Percentiles rank a stretch among this genome's conserved stretches.
phyloP scores from a whole-genome alignment of 1,140 invertebrate genomes.

The Euura saliciscinereae region DNA sequence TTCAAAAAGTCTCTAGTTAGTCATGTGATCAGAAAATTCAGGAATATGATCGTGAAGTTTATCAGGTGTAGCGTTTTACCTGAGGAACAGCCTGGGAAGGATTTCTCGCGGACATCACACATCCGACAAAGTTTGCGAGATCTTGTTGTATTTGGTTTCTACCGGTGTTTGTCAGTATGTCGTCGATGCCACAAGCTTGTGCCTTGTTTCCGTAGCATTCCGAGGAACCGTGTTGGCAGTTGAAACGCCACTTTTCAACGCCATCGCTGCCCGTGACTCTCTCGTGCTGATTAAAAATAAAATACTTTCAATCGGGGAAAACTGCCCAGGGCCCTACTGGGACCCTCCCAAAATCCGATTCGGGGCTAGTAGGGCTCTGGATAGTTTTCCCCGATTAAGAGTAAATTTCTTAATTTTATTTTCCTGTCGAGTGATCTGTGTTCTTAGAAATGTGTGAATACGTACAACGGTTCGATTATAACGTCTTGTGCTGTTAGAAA shows the following conservation, averaged over 20 bases:
- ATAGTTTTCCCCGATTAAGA: no score
- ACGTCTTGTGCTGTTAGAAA: no score
- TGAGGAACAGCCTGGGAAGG: conserved; percentile 41
- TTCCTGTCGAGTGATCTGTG: no score
- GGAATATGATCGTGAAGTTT: no score
- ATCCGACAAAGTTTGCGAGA: conserved; percentile 60
- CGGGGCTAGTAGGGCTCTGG: no score
- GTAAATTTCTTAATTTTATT: no score
- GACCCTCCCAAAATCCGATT: no score
- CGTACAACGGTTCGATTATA: no score
- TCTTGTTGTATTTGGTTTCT: conserved; percentile 48
- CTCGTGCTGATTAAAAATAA: conserved; percentile 39
- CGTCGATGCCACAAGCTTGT: conserved; percentile 67
- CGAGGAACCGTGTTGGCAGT: conserved; percentile 70
- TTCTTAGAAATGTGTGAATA: no score
- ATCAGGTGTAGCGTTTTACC: conserved; percentile 24
- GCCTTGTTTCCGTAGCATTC: conserved; percentile 72
- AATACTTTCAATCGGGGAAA: conserved; percentile 10
- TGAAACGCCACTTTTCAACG: conserved; percentile 54
- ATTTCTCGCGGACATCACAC: conserved; percentile 58
- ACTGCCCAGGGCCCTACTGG: no score
- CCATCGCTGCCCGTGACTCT: conserved; percentile 40
- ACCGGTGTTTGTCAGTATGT: conserved; percentile 40
- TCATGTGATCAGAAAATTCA: neutral
- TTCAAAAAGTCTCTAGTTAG: neutral